Percentiles rank a stretch among this genome's conserved stretches.
phyloP scores from a whole-genome alignment of 2,888 invertebrate species.

The Lordiphosa fenestrarum region DNA sequence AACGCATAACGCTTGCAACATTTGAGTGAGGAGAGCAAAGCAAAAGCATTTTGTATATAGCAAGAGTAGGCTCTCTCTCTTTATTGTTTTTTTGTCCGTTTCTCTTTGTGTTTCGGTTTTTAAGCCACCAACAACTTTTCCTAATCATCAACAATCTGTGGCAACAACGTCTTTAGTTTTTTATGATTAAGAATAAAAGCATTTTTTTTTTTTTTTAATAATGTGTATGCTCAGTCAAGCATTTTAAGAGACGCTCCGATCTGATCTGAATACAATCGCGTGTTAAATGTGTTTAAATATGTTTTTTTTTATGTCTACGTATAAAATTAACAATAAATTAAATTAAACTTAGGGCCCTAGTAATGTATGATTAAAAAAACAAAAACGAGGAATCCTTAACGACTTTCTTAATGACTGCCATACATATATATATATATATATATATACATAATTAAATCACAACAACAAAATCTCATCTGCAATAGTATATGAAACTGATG shows the following conservation, averaged over 20 bases:
- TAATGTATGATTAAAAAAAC: slow-evolving; percentile 32
- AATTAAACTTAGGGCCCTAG: slow-evolving; percentile 54
- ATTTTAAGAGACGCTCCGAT: slow-evolving; percentile 30
- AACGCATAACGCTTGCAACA: neutral
- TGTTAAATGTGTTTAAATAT: slow-evolving; percentile 33
- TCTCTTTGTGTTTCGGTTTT: too few relatives aligned
- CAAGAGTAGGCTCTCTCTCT: too few relatives aligned
- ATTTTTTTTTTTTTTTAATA: slow-evolving; percentile 24
- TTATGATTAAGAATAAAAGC: neutral
- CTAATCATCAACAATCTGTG: too few relatives aligned
- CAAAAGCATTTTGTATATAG: neutral
- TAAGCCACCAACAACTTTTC: too few relatives aligned
- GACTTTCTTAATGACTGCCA: slow-evolving; percentile 75
- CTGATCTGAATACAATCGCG: slow-evolving; percentile 28
- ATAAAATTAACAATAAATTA: slow-evolving; percentile 28
- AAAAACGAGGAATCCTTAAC: slow-evolving; percentile 61
- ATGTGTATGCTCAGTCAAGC: slow-evolving; percentile 26
- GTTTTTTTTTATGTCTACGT: slow-evolving; percentile 34
- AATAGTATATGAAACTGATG: too few relatives aligned
- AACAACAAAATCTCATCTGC: neutral
- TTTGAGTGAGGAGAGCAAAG: neutral
- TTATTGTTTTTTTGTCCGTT: too few relatives aligned
- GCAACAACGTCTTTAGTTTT: neutral
- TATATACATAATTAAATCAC: slow-evolving; percentile 17
- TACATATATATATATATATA: slow-evolving; percentile 48